Percentiles rank a stretch among this genome's conserved stretches.
These are phyloP conservation scores for Cryptoprocta ferox DNA, from an alignment of 2,797 vertebrate genomes.

Conservation along the genomic window DNA sequence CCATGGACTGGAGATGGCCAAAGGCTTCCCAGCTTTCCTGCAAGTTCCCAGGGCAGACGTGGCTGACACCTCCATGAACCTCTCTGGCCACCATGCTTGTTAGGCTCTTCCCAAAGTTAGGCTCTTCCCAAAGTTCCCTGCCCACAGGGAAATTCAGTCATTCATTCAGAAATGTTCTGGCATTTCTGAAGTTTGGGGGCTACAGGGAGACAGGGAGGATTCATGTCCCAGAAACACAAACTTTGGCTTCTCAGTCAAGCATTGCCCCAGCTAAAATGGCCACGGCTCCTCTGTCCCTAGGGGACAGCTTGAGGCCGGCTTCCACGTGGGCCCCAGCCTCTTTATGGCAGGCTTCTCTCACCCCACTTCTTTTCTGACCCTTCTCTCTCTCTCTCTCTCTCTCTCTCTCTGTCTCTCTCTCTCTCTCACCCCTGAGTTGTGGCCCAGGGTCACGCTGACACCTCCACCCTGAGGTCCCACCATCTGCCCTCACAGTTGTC, in stretches of 20 bases:
- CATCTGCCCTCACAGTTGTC: not conserved
- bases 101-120: not conserved
- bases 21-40: not conserved
- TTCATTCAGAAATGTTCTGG: not conserved
- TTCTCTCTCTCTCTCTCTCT: not conserved
- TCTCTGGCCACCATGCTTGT: not conserved
- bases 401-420: too few relatives aligned
- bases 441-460: not conserved
- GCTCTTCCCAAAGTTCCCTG: not conserved
- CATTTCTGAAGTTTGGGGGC: not conserved
- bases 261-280: not conserved
- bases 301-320: not conserved
- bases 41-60: not conserved
- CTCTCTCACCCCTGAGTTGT: not conserved
- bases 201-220: not conserved
- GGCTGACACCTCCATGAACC: not conserved
- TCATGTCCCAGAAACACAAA: not conserved
- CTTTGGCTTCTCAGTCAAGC: not conserved
- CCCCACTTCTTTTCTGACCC: too few relatives aligned
- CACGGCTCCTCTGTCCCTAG: rapidly evolving
- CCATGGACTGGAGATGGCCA: too few relatives aligned
- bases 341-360: not conserved
- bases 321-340: rapidly evolving
- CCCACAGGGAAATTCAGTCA: not conserved
- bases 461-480: not conserved